Conservation (phyloP, 2,888 invertebrate species). For the Acrobasis repandana region DNA sequence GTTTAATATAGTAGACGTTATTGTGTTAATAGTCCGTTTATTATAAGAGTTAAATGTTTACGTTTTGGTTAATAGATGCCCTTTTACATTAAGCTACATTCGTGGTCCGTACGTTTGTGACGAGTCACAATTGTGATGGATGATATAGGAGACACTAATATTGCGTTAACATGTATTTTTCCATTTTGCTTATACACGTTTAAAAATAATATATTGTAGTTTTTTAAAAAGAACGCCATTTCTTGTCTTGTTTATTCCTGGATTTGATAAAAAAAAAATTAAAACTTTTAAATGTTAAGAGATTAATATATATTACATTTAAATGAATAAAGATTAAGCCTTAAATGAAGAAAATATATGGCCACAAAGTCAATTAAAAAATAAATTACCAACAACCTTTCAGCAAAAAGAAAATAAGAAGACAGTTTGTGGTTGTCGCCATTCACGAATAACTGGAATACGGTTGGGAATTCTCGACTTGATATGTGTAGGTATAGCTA, state of each 20-base stretch:
- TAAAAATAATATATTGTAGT: too few relatives aligned
- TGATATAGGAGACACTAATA: not conserved
- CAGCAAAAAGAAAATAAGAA: not conserved
- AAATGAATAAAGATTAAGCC: too few relatives aligned
- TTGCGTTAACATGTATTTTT: not conserved
- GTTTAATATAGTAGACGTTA: slow-evolving; percentile 54
- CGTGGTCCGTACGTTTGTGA: not conserved
- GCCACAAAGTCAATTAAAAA: not conserved
- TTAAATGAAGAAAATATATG: not conserved
- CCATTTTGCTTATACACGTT: too few relatives aligned
- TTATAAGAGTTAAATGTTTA: slow-evolving; percentile 29
- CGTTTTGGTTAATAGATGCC: slow-evolving; percentile 36
- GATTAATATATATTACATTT: too few relatives aligned
- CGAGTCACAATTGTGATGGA: not conserved
- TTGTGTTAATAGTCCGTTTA: slow-evolving; percentile 47
- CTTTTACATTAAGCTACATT: slow-evolving; percentile 21
- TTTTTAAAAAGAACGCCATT: too few relatives aligned
- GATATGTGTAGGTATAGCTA: not conserved
- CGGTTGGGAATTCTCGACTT: not conserved
- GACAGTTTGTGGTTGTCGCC: not conserved
- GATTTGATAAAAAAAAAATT: too few relatives aligned
- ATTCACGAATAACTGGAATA: slow-evolving; percentile 10
- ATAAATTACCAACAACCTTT: not conserved
- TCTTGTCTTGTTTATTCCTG: too few relatives aligned
- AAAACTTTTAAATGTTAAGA: too few relatives aligned